Percentiles rank a stretch among this genome's conserved stretches.
These are phyloP conservation scores for Oceanites oceanicus DNA, from an alignment of 2,113 vertebrate species.

Conservation along the genomic window DNA sequence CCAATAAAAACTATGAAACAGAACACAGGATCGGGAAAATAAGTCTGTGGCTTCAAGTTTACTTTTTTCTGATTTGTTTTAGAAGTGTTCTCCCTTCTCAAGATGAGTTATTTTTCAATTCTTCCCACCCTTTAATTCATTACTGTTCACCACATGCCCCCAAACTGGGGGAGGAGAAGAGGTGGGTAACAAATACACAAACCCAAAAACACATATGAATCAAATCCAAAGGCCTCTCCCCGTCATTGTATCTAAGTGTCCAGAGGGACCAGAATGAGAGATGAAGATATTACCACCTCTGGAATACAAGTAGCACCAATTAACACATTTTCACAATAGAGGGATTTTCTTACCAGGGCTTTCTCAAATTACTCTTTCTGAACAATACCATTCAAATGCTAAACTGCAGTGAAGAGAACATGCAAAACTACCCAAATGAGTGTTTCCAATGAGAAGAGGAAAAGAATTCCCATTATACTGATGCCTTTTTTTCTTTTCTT, in stretches of 20 bases:
- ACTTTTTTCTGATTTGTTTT: constrained; percentile 5
- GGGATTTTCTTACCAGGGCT: background rate
- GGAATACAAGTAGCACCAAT: constrained; percentile 22
- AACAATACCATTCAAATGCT: constrained; percentile 32
- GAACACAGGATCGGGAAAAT: background rate
- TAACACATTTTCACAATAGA: constrained; percentile 37
- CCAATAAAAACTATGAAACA: background rate
- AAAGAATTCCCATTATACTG: background rate
- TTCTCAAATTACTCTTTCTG: constrained; percentile 16
- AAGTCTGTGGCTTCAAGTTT: constrained; percentile 1
- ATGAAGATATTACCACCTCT: constrained; percentile 47
- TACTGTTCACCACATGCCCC: background rate
- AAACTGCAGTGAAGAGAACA: background rate
- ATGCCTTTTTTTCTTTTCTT: background rate
- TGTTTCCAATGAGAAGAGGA: background rate
- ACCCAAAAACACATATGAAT: background rate
- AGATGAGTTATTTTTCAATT: background rate
- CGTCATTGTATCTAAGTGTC: background rate
- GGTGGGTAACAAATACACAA: background rate
- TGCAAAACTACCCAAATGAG: background rate
- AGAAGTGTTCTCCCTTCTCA: background rate
- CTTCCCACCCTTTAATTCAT: constrained; percentile 1
- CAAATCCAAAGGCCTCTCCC: background rate
- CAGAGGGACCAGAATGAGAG: background rate
- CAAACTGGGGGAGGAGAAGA: background rate